Percentiles rank a stretch among this genome's conserved stretches.
phyloP scores from a whole-genome alignment of 2,888 invertebrate genomes.

The Oligia fasciuncula region DNA sequence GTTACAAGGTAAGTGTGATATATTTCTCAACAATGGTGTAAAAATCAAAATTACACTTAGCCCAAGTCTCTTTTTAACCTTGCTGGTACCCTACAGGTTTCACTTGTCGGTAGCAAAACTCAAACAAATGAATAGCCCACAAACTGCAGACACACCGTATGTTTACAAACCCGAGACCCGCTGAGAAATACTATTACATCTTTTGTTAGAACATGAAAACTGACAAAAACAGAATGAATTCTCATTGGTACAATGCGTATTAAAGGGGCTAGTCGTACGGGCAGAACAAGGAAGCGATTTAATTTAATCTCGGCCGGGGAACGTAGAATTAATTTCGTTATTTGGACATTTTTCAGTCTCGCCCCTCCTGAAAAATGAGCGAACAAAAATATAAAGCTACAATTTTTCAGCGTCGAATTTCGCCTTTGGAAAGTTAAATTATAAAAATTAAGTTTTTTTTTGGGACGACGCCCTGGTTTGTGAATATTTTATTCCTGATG shows the following conservation, averaged over 20 bases:
- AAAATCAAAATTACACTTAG: neutral
- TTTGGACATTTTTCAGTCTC: constrained; percentile 71
- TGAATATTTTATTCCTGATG: constrained; percentile 61
- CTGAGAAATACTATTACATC: constrained; percentile 71
- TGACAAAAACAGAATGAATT: constrained; percentile 74
- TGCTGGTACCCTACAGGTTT: neutral
- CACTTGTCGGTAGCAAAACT: neutral
- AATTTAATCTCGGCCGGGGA: constrained; percentile 77
- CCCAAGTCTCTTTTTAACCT: neutral
- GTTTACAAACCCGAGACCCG: constrained; percentile 55
- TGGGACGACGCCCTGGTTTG: constrained; percentile 30
- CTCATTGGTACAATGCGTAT: constrained; percentile 72
- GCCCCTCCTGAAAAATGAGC: constrained; percentile 64
- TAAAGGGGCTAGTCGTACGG: constrained; percentile 67
- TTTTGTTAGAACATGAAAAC: constrained; percentile 73
- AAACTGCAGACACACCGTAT: constrained; percentile 26
- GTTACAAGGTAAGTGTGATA: neutral
- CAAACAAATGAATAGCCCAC: neutral
- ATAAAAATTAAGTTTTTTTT: constrained; percentile 58
- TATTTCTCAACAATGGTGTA: neutral
- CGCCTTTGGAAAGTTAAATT: constrained; percentile 65
- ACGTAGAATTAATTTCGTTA: constrained; percentile 77
- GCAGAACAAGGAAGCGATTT: constrained; percentile 74
- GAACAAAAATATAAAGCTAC: constrained; percentile 69
- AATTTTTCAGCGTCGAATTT: constrained; percentile 67